phyloP scores from a whole-genome alignment of 2,797 vertebrate genomes.

The Masticophis lateralis region DNA sequence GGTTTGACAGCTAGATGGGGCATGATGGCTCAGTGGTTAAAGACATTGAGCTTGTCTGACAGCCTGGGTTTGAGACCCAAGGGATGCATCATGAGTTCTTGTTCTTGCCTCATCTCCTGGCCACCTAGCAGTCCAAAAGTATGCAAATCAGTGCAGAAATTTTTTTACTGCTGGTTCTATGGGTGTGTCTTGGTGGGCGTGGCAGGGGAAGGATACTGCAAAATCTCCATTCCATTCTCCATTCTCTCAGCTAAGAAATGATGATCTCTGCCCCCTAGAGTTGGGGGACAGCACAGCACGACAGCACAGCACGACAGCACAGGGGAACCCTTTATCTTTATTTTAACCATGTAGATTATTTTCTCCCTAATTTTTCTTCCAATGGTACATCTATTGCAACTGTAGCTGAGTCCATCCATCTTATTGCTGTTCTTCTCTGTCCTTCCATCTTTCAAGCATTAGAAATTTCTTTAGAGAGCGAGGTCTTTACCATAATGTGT shows the following conservation, averaged over 20 bases:
- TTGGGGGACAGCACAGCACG: no score
- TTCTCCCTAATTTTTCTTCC: neutral
- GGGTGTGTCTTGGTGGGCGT: no score
- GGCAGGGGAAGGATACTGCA: no score
- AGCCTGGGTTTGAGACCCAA: neutral
- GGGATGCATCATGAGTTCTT: neutral
- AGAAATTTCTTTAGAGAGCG: neutral
- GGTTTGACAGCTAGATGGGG: neutral
- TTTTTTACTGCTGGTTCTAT: no score
- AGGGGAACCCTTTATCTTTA: neutral
- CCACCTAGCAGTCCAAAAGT: neutral
- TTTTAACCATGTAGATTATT: neutral
- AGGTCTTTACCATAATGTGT: neutral
- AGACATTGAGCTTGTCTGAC: no score
- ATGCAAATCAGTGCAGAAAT: neutral
- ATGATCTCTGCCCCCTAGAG: neutral
- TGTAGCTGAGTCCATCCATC: neutral
- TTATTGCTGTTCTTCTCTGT: neutral
- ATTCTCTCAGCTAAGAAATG: neutral
- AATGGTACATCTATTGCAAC: neutral
- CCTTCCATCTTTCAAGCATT: neutral
- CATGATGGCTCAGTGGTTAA: neutral
- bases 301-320: no score
- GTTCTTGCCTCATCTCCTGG: neutral
- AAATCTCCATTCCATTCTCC: no score